Conservation (phyloP, 2,113 vertebrate species). For the Arothron firmamentum region DNA sequence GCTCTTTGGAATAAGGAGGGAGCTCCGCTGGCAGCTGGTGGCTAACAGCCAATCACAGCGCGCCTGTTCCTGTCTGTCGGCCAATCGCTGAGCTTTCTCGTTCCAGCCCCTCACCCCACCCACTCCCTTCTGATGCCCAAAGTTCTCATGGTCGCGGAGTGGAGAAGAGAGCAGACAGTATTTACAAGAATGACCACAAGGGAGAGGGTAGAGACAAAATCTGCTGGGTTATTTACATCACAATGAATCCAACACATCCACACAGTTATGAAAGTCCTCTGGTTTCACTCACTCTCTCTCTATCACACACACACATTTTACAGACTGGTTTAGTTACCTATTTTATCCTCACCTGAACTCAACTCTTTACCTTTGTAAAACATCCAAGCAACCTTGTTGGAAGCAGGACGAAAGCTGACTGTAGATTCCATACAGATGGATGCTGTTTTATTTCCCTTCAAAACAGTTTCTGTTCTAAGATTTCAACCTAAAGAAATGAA, state of each 20-base stretch:
- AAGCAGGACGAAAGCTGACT: not conserved
- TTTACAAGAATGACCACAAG: not conserved
- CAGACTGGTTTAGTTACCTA: no score
- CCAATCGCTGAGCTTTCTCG: slow-evolving; percentile 55
- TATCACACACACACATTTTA: no score
- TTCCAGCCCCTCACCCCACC: slow-evolving; percentile 27
- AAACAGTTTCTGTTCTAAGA: no score
- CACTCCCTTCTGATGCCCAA: slow-evolving; percentile 31
- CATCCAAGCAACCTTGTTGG: not conserved
- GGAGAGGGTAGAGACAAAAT: slow-evolving; percentile 3
- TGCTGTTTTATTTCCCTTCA: no score
- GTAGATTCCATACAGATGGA: no score
- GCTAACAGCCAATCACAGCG: slow-evolving; percentile 60
- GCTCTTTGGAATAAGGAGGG: slow-evolving; percentile 69
- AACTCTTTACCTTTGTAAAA: no score
- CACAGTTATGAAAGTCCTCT: not conserved
- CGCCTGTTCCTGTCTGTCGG: slow-evolving; percentile 51
- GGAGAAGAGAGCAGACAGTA: slow-evolving; percentile 15
- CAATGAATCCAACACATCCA: not conserved
- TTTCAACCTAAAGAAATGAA: no score
- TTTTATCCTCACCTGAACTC: no score
- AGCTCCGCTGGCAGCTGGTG: slow-evolving; percentile 59
- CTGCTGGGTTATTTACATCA: slow-evolving; percentile 30
- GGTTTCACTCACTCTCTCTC: not conserved
- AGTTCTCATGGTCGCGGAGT: slow-evolving; percentile 56